Evolutionary conservation across 1,140 invertebrate species (phyloP), one percentile per base, ranked within the genome.

Genomic region (Aradophagus sp.): DNA sequence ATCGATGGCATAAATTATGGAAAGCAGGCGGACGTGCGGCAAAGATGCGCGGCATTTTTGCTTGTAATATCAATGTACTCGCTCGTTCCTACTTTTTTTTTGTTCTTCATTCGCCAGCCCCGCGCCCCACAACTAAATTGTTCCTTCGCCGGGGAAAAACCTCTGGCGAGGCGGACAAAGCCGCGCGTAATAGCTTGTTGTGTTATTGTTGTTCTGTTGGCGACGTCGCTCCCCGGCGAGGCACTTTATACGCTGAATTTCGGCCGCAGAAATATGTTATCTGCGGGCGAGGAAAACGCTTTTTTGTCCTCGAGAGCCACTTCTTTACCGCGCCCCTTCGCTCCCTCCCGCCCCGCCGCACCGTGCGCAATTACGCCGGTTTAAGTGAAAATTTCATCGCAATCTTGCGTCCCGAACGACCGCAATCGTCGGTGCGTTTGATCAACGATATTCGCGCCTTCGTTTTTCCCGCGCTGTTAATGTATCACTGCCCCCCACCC

Each of bases 1-100:
- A 62, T 70, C 66, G 58, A 62, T 55, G 50, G 66, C 38, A 62
- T 70, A 56, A 70, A 62, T 70, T 70, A 70, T 70, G 66, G 45
- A 70, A 52, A 62, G 20, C 20, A 35, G 23, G 4, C 7, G 10
- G 6, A 26, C 32, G 44, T n/a, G 20, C 10, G 23, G 65, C 26
- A 35, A 53, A 17, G 42, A 36, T 34, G 66, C 42, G 56, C 42
- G 62, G 61, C 50, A 61, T 62, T 62, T 62, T 62, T 55, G 34
- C 41, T 53, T 41, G 55, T 48, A 50, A 61, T 69, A 69, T 62
- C 66, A 39, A 56, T 48, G 56, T 34, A 36, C 35, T 20, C 11
- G 20, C n/a, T n/a, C n/a, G n/a, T n/a, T n/a, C n/a, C n/a, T n/a
- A 23, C 26, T 38, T 56, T 44, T 44, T 38, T 20, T n/a, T n/a